These are phyloP conservation scores for Agriopis leucophaearia DNA, from an alignment of 2,888 invertebrate genomes.

Conservation along the genomic window DNA sequence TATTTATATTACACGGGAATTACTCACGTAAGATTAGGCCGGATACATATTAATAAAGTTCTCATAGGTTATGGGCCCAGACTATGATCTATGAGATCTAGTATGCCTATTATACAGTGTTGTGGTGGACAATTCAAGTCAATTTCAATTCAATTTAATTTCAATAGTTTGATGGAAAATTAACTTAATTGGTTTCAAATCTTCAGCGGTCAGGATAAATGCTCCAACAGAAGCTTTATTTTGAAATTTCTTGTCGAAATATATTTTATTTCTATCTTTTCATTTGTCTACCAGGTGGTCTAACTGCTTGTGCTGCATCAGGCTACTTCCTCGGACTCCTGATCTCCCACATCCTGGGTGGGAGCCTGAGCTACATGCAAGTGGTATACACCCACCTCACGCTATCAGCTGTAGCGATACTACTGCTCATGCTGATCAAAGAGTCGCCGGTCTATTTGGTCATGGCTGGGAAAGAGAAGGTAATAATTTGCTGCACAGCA, in stretches of 20 bases:
- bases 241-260: neutral
- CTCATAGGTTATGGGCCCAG: no score
- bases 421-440: constrained; percentile 55
- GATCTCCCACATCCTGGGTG: constrained; percentile 69
- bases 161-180: no score
- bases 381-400: constrained; percentile 59
- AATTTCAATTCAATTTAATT: no score
- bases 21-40: no score
- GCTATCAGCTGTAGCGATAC: constrained; percentile 56
- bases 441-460: constrained; percentile 69
- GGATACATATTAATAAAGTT: no score
- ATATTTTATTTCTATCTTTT: neutral
- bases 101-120: no score
- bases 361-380: constrained; percentile 64
- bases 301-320: constrained; percentile 66
- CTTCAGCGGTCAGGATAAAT: no score
- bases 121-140: no score
- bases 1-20: no score
- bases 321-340: constrained; percentile 71
- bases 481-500: constrained; percentile 28
- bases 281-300: constrained; percentile 54
- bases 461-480: constrained; percentile 62
- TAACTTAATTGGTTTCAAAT: no score
- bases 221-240: no score
- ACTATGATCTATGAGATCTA: no score